Evolutionary conservation across 1,140 invertebrate species (phyloP), one percentile per base, ranked within the genome.

Genomic region (Hycleus cichorii): DNA sequence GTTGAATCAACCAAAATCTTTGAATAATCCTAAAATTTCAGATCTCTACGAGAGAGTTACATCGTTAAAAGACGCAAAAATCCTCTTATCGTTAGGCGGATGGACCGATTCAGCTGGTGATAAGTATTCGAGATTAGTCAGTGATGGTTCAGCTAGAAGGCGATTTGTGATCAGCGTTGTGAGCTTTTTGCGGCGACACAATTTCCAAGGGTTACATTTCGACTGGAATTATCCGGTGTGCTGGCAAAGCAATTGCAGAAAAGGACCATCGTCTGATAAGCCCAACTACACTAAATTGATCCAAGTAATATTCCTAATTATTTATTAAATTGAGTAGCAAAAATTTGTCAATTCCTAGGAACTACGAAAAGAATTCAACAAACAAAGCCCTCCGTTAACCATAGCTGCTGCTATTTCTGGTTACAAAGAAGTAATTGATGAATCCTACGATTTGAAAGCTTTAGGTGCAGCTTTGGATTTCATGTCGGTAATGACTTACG

Each of bases 171-270:
- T 82, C 0, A 81, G 83, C 32, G 76, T 82, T 1, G 77, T 88
- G 0, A 76, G 80, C 10, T 92, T 90, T 64, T 68, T 95, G 4
- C 78, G 82, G 9, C 78, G 81, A 50, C 78, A 91, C 60, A 83
- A 85, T 32, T 94, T 95, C 67, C 79, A 86, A 56, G 92, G 92
- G 11, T 70, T 95, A 0, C 90, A 92, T 59, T 64, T 95, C 3
- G 91, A 94, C 62, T 95, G 92, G 92, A 91, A 92, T 69, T 95
- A 93, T 72, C 92, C 91, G 0, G 86, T 87, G 45, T 95, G 92
- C 63, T 93, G 91, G 91, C 90, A 94, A 63, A 91, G 88, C 66
- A 86, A 93, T 67, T 95, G 91, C 69, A 83, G 83, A 11, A 88
- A 85, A 58, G 91, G 91, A 5, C 85, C 88, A 0, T 76, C 78